phyloP scores from a whole-genome alignment of 2,113 vertebrate species.

The Morone chrysops region DNA sequence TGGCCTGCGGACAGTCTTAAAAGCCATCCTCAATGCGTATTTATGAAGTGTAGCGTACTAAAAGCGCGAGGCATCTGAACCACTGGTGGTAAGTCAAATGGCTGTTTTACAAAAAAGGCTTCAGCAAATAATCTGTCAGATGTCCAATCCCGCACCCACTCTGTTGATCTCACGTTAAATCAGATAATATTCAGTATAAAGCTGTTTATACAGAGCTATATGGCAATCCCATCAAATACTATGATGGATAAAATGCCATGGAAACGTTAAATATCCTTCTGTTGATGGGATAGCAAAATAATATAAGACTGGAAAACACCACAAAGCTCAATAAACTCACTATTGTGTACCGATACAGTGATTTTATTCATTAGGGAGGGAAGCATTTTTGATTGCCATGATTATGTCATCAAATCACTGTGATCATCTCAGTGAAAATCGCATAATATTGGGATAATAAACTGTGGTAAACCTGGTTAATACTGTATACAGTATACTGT shows the following conservation, averaged over 20 bases:
- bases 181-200: constrained; percentile 19
- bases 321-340: not conserved
- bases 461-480: not conserved
- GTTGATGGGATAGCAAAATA: not conserved
- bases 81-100: constrained; percentile 1
- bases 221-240: not conserved
- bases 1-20: constrained; percentile 10
- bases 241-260: not conserved
- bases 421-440: too few species aligned
- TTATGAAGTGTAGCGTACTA: constrained; percentile 14
- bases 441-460: too few species aligned
- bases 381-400: not conserved
- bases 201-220: constrained; percentile 6
- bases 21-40: not conserved
- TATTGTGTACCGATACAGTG: not conserved
- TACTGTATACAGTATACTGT: too few species aligned
- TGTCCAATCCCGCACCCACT: not conserved
- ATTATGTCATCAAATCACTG: not conserved
- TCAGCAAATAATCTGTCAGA: constrained; percentile 30
- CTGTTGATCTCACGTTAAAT: constrained; percentile 16
- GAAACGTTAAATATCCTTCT: not conserved
- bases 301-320: not conserved
- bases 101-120: constrained; percentile 20
- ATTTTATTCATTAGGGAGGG: not conserved
- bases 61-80: constrained; percentile 2